Evolutionary conservation across 2,888 invertebrate genomes (phyloP).

Genomic region (Eugnorisma glareosa): DNA sequence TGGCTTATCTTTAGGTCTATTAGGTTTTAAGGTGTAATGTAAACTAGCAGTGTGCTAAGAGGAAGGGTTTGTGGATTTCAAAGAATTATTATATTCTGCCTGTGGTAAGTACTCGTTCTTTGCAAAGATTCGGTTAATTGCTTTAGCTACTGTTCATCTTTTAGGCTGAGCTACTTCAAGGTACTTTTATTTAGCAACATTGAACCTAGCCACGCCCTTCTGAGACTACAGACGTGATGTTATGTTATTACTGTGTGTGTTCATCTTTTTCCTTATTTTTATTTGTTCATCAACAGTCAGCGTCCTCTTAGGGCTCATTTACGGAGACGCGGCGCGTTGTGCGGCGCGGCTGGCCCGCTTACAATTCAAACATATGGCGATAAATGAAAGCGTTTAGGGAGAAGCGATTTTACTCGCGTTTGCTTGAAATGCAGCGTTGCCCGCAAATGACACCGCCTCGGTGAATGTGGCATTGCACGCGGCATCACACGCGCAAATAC

Average conservation of each 20-base stretch:
- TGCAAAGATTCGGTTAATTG: not conserved
- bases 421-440: no score
- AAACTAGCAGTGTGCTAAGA: not conserved
- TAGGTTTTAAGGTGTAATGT: not conserved
- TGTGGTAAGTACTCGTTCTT: not conserved
- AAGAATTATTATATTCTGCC: not conserved
- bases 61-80: not conserved
- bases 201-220: not conserved
- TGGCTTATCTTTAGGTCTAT: constrained; percentile 8
- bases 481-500: no score
- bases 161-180: not conserved
- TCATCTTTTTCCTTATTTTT: not conserved
- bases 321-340: no score
- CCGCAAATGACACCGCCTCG: no score
- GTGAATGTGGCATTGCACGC: no score
- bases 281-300: not conserved
- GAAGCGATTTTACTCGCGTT: no score
- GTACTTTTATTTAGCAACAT: no score
- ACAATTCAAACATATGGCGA: no score
- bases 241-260: not conserved
- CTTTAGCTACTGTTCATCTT: not conserved
- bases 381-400: no score
- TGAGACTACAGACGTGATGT: not conserved
- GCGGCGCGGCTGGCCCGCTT: no score
- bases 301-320: no score